Base-by-base conservation (phyloP, 2,113 vertebrate species). In the Lophius piscatorius region DNA sequence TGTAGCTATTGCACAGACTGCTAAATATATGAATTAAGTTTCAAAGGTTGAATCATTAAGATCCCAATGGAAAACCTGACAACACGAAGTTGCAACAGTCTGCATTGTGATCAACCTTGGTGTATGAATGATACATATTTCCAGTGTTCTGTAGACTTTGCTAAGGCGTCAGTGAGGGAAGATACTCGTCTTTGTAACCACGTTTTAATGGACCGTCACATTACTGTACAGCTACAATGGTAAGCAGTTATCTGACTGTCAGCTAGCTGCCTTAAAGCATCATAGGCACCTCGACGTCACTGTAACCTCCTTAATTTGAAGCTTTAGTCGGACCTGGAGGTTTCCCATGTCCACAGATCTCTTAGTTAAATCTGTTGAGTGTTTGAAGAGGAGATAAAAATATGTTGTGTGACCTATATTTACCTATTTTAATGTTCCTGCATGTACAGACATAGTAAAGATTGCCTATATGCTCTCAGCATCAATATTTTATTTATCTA, bases 191-290 rank as follows among this genome's bases (percentile, higher is more conserved):
- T 35, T 13, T 35, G n/a, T 11, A 34, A 34, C 10, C 33, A 34
- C 33, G 6, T 18, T 70, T 70, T 42, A 75, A 64, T 50, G 60
- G 50, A 47, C 69, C 68, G 41, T 81, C 41, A 40, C 69, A 70
- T 67, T 89, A 78, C 74, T 80, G 58, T 81, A 79, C 61, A 77
- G 65, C 68, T 78, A 60, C 60, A 70, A 9, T 75, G 55, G 46
- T 36, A 40, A 68, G 17, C 63, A 78, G 63, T 71, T 63, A 23
- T 29, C 45, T 50, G 22, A n/a, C 33, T 64, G 5, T 49, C 14
- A 48, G 12, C 16, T 41, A 24, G 14, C 29, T 54, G 24, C 40
- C 36, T 42, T 26, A 3, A 34, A 54, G 14, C 59, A 57, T 24
- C 36, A 16, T 5, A 45, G 1, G n/a, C n/a, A n/a, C n/a, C n/a